phyloP scores from a whole-genome alignment of 2,888 invertebrate genomes.

The Lissonota sp. region DNA sequence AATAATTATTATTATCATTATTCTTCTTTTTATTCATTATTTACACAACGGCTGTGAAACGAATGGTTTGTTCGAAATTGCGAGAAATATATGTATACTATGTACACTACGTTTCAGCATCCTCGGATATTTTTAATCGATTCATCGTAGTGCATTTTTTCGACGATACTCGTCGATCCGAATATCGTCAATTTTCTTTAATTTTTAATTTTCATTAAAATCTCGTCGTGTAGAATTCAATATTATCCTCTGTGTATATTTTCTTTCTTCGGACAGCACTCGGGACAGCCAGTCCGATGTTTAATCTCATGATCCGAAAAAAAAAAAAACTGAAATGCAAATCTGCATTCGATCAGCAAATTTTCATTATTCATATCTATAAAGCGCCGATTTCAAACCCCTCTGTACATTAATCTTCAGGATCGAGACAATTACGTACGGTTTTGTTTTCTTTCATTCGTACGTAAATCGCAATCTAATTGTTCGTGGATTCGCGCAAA shows the following conservation, averaged over 20 bases:
- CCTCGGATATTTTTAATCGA: slow-evolving; percentile 13
- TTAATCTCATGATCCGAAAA: slow-evolving; percentile 4
- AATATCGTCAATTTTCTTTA: slow-evolving; percentile 12
- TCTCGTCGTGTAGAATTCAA: slow-evolving; percentile 27
- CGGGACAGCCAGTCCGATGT: background rate
- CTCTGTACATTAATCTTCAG: slow-evolving; percentile 2
- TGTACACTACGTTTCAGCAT: slow-evolving; percentile 12
- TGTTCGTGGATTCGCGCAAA: too few relatives aligned
- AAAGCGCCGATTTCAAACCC: background rate
- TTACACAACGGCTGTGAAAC: slow-evolving; percentile 34
- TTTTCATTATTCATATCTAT: background rate
- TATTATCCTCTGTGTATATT: slow-evolving; percentile 2
- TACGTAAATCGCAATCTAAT: too few relatives aligned
- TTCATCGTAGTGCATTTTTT: slow-evolving; percentile 15
- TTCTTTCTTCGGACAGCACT: background rate
- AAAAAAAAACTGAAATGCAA: slow-evolving; percentile 4
- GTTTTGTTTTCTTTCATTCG: background rate
- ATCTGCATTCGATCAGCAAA: slow-evolving; percentile 6
- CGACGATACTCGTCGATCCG: slow-evolving; percentile 28
- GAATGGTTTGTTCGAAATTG: slow-evolving; percentile 1
- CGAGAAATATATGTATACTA: slow-evolving; percentile 34
- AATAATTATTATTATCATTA: background rate
- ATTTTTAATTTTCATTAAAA: slow-evolving; percentile 9
- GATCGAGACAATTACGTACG: background rate
- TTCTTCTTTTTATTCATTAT: slow-evolving; percentile 25